These are phyloP conservation scores for Andrena chrysosceles DNA, from an alignment of 2,888 invertebrate species.

Conservation along the genomic window DNA sequence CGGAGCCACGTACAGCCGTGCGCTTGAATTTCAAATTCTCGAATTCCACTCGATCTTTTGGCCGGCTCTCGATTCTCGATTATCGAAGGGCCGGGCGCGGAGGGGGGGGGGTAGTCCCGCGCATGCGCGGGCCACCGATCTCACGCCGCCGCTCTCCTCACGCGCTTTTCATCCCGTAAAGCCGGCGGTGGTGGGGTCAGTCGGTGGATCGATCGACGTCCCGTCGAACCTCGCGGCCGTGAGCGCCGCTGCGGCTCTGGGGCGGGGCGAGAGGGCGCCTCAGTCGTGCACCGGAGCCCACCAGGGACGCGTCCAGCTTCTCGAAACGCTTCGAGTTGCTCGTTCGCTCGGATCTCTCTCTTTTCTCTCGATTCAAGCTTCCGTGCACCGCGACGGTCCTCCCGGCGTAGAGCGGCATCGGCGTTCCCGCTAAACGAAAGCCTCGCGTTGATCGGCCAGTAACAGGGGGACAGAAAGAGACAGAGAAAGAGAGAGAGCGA, in stretches of 20 bases:
- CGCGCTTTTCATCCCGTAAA: neutral
- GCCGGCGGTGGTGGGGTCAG: constrained; percentile 54
- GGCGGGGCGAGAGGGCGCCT: constrained; percentile 88
- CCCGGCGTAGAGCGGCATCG: constrained; percentile 18
- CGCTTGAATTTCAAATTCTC: constrained; percentile 31
- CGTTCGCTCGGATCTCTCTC: constrained; percentile 57
- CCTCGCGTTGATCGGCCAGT: constrained; percentile 2
- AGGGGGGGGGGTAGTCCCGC: neutral
- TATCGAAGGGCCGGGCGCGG: neutral
- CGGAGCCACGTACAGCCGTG: no score
- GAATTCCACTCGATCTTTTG: constrained; percentile 21
- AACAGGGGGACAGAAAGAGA: constrained; percentile 12
- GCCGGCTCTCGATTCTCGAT: constrained; percentile 20
- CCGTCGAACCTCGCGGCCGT: constrained; percentile 54
- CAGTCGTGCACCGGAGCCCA: constrained; percentile 86
- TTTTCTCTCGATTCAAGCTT: constrained; percentile 35
- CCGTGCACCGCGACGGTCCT: constrained; percentile 17
- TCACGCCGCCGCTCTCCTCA: constrained; percentile 6
- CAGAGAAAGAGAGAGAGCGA: constrained; percentile 6
- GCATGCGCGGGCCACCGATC: constrained; percentile 31
- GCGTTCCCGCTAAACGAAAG: neutral
- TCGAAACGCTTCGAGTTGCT: constrained; percentile 57
- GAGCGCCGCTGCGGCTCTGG: constrained; percentile 77
- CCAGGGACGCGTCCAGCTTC: constrained; percentile 85
- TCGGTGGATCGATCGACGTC: constrained; percentile 74